Percentiles rank a stretch among this genome's conserved stretches.
Conservation (phyloP, 2,113 vertebrate genomes). For the Lota lota region DNA sequence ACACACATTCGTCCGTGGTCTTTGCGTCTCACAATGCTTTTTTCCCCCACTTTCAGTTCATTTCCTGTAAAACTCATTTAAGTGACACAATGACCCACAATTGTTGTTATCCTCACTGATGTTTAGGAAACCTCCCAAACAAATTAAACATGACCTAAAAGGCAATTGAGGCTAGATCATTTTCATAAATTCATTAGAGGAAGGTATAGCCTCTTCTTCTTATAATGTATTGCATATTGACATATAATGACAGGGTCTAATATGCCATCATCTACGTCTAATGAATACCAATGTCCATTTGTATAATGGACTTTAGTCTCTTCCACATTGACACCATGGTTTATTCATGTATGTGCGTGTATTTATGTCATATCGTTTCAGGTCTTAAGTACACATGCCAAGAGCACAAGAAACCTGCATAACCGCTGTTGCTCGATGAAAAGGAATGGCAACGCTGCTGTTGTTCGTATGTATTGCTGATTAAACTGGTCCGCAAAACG, state of each 20-base stretch:
- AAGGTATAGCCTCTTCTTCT: not conserved
- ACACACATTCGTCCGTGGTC: not conserved
- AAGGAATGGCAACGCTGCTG: too few species aligned
- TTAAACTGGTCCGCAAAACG: too few species aligned
- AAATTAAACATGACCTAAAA: not conserved
- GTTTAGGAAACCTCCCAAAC: not conserved
- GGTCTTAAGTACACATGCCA: too few species aligned
- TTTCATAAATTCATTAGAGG: not conserved
- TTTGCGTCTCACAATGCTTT: not conserved
- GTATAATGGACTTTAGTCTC: too few species aligned
- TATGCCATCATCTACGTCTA: not conserved
- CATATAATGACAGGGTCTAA: not conserved
- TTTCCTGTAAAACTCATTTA: not conserved
- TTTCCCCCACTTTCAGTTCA: not conserved
- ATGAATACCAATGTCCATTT: too few species aligned
- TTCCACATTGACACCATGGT: too few species aligned
- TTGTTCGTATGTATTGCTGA: too few species aligned
- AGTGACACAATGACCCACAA: not conserved
- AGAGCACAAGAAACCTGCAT: too few species aligned
- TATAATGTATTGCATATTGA: not conserved
- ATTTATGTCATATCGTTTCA: too few species aligned
- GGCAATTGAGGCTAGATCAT: not conserved
- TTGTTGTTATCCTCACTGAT: not conserved
- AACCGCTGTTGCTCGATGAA: too few species aligned
- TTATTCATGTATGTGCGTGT: too few species aligned